Evolutionary conservation across 2,797 vertebrate species (phyloP).

Genomic region (Ispidina picta): DNA sequence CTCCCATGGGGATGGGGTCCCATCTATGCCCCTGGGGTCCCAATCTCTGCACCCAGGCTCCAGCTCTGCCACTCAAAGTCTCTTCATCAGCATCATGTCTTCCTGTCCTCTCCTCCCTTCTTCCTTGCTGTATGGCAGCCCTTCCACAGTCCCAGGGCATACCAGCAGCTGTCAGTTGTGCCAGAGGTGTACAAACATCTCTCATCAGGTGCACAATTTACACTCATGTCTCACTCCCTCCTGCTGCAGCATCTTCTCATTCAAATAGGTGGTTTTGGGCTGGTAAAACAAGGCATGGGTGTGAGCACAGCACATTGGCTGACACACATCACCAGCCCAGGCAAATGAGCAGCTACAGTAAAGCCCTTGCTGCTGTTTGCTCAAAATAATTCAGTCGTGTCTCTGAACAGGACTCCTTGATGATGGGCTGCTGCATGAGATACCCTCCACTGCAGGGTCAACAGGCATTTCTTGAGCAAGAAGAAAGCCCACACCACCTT

Average conservation of each 20-base stretch:
- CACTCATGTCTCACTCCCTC: background rate
- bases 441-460: background rate
- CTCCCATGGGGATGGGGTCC: rapidly evolving
- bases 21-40: background rate
- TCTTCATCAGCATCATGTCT: background rate
- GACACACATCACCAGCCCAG: background rate
- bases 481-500: background rate
- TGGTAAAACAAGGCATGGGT: background rate
- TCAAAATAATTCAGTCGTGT: background rate
- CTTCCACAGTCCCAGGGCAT: rapidly evolving
- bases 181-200: rapidly evolving
- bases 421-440: background rate
- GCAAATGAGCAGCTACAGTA: background rate
- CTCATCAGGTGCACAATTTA: background rate
- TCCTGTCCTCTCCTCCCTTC: rapidly evolving
- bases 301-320: rapidly evolving
- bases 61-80: background rate
- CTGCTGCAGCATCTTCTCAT: background rate
- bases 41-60: background rate
- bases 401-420: background rate
- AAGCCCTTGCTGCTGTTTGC: background rate
- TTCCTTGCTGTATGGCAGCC: background rate
- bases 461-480: background rate
- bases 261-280: background rate
- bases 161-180: background rate